Percentiles rank a stretch among this genome's conserved stretches.
Conservation (phyloP, 64 coral and sea anemone species). For the Pocillopora damicornis region DNA sequence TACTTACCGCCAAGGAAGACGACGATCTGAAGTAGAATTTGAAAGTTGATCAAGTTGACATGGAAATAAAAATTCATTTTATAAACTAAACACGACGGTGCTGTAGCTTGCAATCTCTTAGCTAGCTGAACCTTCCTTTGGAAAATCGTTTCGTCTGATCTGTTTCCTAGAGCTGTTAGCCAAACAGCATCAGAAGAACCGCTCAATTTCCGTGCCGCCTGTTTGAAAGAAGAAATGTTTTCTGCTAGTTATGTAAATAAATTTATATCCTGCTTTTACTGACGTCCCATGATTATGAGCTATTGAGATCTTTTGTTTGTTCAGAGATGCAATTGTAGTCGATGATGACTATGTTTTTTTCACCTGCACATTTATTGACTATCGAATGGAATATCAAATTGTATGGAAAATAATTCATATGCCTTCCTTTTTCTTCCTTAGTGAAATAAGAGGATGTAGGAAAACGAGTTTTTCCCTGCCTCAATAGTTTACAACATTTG, state of each 20-base stretch:
- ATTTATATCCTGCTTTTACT: neutral
- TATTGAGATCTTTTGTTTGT: neutral
- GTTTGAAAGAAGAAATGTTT: neutral
- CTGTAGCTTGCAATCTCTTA: neutral
- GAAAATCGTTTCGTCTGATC: neutral
- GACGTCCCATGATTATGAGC: neutral
- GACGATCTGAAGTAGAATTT: neutral
- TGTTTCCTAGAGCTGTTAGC: neutral
- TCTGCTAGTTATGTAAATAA: neutral
- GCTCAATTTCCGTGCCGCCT: neutral
- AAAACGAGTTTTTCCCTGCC: too few species aligned
- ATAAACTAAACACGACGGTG: neutral
- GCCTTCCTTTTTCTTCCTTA: neutral
- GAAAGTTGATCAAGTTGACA: neutral
- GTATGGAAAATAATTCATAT: neutral
- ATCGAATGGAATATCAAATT: neutral
- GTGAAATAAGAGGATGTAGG: too few species aligned
- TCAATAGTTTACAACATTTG: too few species aligned
- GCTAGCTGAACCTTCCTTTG: neutral
- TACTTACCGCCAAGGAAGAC: neutral
- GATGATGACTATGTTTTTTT: neutral
- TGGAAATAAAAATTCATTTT: neutral
- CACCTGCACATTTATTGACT: neutral
- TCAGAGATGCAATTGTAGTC: neutral
- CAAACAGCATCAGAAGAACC: neutral